phyloP scores from a whole-genome alignment of 1,140 invertebrate species.

The Atta cephalotes region DNA sequence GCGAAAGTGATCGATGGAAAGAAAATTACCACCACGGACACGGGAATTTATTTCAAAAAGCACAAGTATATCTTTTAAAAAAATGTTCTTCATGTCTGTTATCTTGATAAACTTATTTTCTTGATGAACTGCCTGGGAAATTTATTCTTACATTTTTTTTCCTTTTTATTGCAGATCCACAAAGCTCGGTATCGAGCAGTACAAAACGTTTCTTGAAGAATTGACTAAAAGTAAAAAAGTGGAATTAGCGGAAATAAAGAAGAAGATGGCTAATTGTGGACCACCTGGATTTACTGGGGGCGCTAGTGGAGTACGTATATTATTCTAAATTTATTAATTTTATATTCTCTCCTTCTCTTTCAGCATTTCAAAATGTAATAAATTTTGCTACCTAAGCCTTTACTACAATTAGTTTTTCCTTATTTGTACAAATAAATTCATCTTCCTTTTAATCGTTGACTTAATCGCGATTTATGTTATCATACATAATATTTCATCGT shows the following conservation, averaged over 20 bases:
- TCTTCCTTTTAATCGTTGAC: neutral
- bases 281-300: conserved; percentile 88
- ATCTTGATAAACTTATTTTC: neutral
- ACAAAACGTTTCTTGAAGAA: conserved; percentile 93
- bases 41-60: conserved; percentile 95
- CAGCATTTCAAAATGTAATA: neutral
- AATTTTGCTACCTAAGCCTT: neutral
- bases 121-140: neutral
- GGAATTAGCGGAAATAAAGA: conserved; percentile 91
- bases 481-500: neutral
- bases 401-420: neutral
- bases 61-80: conserved; percentile 88
- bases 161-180: conserved; percentile 83
- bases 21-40: conserved; percentile 95
- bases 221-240: conserved; percentile 93
- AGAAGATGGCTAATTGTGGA: conserved; percentile 92
- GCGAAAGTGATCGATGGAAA: conserved; percentile 96
- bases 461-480: neutral
- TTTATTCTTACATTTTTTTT: neutral
- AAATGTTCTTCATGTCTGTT: neutral
- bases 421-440: neutral
- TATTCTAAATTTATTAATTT: neutral
- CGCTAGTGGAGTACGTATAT: conserved; percentile 83
- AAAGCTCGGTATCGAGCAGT: conserved; percentile 91
- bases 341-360: neutral